These are phyloP conservation scores for Leptosomus discolor DNA, from an alignment of 2,113 vertebrate genomes.

Conservation along the genomic window DNA sequence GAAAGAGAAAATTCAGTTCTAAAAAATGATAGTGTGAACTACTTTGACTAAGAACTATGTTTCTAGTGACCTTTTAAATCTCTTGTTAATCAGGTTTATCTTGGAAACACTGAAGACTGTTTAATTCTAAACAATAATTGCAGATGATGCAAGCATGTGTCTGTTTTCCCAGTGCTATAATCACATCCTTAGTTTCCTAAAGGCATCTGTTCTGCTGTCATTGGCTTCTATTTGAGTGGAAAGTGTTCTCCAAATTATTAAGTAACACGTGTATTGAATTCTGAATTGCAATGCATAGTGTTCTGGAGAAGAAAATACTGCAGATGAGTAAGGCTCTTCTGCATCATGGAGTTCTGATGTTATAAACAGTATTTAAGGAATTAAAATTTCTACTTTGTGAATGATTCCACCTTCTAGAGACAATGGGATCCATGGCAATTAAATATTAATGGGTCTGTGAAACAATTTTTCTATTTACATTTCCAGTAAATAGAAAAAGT, in stretches of 20 bases:
- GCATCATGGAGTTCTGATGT: neutral
- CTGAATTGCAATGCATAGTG: neutral
- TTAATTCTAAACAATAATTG: constrained; percentile 35
- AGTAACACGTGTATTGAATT: neutral
- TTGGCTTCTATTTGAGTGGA: neutral
- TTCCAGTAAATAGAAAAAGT: neutral
- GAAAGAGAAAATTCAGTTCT: neutral
- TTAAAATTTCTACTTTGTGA: neutral
- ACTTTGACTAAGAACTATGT: neutral
- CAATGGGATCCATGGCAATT: neutral
- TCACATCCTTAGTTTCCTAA: constrained; percentile 1
- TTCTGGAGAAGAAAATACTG: neutral
- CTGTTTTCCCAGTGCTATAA: constrained; percentile 11
- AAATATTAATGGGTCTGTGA: neutral
- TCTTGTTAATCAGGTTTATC: constrained; percentile 35
- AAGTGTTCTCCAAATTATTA: neutral
- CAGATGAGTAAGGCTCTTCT: neutral
- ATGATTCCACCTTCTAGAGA: neutral
- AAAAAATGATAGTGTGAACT: neutral
- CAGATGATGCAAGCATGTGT: constrained; percentile 1
- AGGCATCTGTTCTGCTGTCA: constrained; percentile 3
- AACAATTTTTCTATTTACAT: neutral
- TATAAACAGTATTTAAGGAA: neutral
- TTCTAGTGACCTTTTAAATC: constrained; percentile 34
- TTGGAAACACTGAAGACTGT: neutral